These are phyloP conservation scores for Camelus bactrianus DNA, from an alignment of 2,113 vertebrate genomes.

Conservation along the genomic window DNA sequence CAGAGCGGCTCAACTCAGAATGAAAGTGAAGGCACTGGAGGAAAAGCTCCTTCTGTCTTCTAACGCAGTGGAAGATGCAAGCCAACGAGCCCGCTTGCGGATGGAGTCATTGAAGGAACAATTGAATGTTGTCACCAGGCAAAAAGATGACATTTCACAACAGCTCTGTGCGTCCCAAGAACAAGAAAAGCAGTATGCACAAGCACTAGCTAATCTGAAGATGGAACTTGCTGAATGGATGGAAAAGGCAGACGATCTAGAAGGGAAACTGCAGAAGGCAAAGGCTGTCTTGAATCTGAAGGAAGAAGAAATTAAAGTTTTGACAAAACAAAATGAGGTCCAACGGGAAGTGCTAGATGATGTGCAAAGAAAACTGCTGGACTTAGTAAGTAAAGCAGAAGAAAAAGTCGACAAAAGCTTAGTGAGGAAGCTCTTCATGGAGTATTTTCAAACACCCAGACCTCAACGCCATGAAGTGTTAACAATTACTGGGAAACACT, in stretches of 20 bases:
- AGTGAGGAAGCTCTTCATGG: conserved; percentile 93
- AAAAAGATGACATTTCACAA: conserved; percentile 89
- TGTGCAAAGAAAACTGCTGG: conserved; percentile 92
- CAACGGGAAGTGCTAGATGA: conserved; percentile 94
- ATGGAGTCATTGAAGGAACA: conserved; percentile 95
- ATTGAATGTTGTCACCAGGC: conserved; percentile 87
- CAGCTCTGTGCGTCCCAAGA: conserved; percentile 90
- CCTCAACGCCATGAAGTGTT: conserved; percentile 90
- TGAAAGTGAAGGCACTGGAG: conserved; percentile 88
- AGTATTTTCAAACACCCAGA: conserved; percentile 92
- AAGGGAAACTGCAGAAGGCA: conserved; percentile 90
- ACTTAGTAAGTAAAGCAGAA: conserved; percentile 92
- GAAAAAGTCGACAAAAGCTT: conserved; percentile 95
- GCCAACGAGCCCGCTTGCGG: conserved; percentile 93
- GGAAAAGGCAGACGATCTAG: conserved; percentile 87
- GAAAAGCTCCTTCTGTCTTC: conserved; percentile 90
- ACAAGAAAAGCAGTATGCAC: conserved; percentile 93
- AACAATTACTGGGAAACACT: conserved; percentile 91
- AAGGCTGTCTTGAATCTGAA: conserved; percentile 91
- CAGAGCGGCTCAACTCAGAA: conserved; percentile 90
- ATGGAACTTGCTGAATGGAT: conserved; percentile 94
- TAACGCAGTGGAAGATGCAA: conserved; percentile 92
- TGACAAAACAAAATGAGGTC: conserved; percentile 89
- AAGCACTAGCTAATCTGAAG: conserved; percentile 92
- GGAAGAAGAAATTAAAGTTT: conserved; percentile 92